Percentiles rank a stretch among this genome's conserved stretches.
These are phyloP conservation scores for Sarotherodon lohbergeri DNA, from an alignment of 2,113 vertebrate genomes.

Conservation along the genomic window DNA sequence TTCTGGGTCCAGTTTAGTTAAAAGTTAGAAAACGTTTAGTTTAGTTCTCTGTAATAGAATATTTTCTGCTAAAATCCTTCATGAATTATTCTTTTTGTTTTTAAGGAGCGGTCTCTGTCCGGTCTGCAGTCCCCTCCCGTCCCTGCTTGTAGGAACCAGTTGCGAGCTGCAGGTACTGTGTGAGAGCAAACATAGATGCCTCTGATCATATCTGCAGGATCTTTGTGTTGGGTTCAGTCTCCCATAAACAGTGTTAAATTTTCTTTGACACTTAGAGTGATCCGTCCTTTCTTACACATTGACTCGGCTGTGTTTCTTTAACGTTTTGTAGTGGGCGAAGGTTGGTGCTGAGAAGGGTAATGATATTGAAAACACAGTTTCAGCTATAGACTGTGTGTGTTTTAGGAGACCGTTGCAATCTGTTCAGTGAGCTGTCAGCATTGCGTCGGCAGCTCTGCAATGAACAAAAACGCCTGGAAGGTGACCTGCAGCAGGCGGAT, in stretches of 20 bases:
- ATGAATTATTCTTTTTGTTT: background rate
- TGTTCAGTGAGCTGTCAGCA: conserved; percentile 83
- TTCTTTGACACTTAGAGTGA: background rate
- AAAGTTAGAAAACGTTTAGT: background rate
- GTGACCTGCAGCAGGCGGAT: conserved; percentile 69
- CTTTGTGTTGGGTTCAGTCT: background rate
- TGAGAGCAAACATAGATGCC: background rate
- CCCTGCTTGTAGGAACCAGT: conserved; percentile 83
- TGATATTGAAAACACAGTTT: background rate
- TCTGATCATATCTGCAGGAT: background rate
- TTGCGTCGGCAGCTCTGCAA: conserved; percentile 83
- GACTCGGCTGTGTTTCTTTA: background rate
- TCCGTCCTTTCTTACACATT: background rate
- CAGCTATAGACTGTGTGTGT: background rate
- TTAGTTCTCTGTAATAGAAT: background rate
- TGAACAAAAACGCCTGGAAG: conserved; percentile 81
- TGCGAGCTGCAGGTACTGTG: conserved; percentile 79
- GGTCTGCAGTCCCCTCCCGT: conserved; percentile 84
- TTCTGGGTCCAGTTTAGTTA: background rate
- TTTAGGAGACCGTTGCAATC: conserved; percentile 77
- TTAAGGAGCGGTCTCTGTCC: conserved; percentile 74
- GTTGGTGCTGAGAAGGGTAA: background rate
- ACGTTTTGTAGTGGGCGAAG: background rate
- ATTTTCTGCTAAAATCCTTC: background rate
- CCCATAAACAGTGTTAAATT: background rate